A percentile compares a stretch with the other conserved stretches of the same genome.
phyloP scores from a whole-genome alignment of 2,888 invertebrate genomes.

The Epirrhoe alternata region DNA sequence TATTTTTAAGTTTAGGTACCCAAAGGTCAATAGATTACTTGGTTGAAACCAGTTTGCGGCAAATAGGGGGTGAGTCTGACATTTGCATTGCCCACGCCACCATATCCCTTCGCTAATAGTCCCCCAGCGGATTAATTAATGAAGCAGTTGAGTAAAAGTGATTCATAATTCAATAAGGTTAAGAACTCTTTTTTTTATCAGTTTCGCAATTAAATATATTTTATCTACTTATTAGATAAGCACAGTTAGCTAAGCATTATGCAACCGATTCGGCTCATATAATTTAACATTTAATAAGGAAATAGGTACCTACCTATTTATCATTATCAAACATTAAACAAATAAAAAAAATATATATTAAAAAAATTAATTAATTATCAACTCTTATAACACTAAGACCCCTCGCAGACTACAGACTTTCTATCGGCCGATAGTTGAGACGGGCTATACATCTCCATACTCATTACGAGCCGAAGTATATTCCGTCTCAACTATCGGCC shows the following conservation, averaged over 20 bases:
- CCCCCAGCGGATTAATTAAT: not conserved
- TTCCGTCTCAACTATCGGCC: too few relatives aligned
- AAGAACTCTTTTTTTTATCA: not conserved
- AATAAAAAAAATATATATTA: too few relatives aligned
- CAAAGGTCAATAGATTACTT: constrained; percentile 4
- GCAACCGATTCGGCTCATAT: too few relatives aligned
- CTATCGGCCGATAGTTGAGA: too few relatives aligned
- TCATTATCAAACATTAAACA: too few relatives aligned
- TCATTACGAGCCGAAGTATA: too few relatives aligned
- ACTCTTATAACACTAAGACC: too few relatives aligned
- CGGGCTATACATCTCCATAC: too few relatives aligned
- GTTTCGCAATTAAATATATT: not conserved
- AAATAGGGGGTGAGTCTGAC: constrained; percentile 8
- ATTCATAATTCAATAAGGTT: not conserved
- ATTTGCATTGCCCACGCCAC: constrained; percentile 8
- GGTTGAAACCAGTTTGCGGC: constrained; percentile 1
- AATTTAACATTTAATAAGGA: too few relatives aligned
- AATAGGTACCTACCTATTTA: too few relatives aligned
- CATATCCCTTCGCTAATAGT: not conserved
- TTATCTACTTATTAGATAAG: not conserved
- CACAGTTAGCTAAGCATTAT: too few relatives aligned
- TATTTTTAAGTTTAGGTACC: not conserved
- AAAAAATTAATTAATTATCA: not conserved
- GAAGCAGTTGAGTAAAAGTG: not conserved
- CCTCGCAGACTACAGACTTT: too few relatives aligned